These are phyloP conservation scores for Oreochromis grahami DNA, from an alignment of 2,797 vertebrate species.

Conservation along the genomic window DNA sequence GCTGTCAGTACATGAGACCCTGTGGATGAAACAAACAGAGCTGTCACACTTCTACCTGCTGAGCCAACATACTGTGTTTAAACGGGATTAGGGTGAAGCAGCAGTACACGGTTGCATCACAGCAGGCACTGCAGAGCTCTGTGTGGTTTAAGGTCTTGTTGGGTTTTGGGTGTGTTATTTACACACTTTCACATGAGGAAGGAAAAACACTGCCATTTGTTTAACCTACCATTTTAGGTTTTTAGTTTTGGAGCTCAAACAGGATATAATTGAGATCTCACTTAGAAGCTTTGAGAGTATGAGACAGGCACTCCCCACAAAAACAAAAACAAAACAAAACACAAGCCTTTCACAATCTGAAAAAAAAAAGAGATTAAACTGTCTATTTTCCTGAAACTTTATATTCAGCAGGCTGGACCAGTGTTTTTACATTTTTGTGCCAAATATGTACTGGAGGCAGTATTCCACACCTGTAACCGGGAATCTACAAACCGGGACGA, in stretches of 20 bases:
- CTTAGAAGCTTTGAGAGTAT: not conserved
- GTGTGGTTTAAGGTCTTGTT: not conserved
- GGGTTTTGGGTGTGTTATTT: not conserved
- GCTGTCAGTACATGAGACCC: not conserved
- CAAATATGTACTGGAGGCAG: not conserved
- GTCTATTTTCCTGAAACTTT: not conserved
- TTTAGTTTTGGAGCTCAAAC: not conserved
- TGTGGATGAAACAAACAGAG: not conserved
- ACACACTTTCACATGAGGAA: not conserved
- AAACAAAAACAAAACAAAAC: not conserved
- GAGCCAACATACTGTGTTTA: conserved; percentile 43
- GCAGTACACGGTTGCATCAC: not conserved
- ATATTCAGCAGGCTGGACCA: not conserved
- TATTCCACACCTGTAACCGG: not conserved
- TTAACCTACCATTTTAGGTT: not conserved
- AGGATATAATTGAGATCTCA: not conserved
- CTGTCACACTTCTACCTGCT: conserved; percentile 33
- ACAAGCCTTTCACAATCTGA: not conserved
- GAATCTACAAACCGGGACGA: not conserved
- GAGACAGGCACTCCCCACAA: not conserved
- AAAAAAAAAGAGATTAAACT: too few species aligned
- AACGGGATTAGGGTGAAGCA: conserved; percentile 31
- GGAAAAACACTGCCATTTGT: not conserved
- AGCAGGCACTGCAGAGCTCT: not conserved
- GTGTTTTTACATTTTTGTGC: not conserved